phyloP scores from a whole-genome alignment of 92 coral and sea anemone species.

The Phenganax stokvisi region DNA sequence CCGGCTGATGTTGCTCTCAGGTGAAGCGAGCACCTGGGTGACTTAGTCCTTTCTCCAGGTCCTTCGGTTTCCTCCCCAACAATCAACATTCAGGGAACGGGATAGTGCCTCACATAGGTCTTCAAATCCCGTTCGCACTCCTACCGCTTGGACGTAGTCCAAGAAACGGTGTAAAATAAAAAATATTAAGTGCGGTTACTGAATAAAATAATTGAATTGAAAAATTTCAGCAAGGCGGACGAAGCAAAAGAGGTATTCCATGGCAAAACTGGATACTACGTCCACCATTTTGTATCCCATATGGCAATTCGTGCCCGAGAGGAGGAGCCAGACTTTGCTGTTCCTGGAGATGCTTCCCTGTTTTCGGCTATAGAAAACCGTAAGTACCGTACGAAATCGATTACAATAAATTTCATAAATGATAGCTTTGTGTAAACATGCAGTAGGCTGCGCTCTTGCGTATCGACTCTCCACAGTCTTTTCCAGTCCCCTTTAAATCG shows the following conservation, averaged over 20 bases:
- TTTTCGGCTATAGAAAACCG: constrained; percentile 19
- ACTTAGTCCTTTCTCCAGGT: too few relatives aligned
- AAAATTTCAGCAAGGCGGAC: constrained; percentile 2
- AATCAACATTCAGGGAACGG: too few relatives aligned
- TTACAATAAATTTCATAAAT: not conserved
- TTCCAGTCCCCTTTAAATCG: too few relatives aligned
- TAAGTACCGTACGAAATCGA: constrained; percentile 1
- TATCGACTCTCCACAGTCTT: too few relatives aligned
- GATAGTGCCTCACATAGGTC: too few relatives aligned
- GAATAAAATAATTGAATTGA: not conserved
- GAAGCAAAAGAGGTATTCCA: constrained; percentile 33
- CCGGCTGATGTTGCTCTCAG: too few relatives aligned
- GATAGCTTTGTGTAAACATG: not conserved
- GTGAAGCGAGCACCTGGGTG: too few relatives aligned
- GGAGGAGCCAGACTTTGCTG: constrained; percentile 30
- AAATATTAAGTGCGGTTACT: not conserved
- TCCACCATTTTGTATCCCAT: constrained; percentile 40
- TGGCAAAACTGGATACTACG: constrained; percentile 39
- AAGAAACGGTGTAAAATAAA: too few relatives aligned
- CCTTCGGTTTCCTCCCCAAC: too few relatives aligned
- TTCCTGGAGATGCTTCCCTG: constrained; percentile 31
- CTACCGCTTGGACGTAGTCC: too few relatives aligned
- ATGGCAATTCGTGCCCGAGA: constrained; percentile 29
- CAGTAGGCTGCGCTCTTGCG: too few relatives aligned
- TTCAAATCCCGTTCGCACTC: too few relatives aligned